Base-by-base conservation (phyloP, 2,113 vertebrate genomes). In the Macroglossus sobrinus region DNA sequence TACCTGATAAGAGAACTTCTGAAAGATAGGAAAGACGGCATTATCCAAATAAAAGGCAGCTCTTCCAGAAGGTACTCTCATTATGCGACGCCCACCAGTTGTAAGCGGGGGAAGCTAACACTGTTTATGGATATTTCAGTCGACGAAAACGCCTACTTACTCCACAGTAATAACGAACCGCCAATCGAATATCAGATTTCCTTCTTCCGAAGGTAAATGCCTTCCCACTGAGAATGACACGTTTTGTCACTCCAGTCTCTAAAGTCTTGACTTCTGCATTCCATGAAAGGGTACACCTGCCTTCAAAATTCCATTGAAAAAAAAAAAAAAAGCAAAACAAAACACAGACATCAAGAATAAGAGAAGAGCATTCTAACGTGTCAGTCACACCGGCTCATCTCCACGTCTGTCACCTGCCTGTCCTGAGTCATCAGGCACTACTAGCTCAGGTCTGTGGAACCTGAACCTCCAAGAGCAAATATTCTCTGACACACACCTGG, bases 131-230 rank as follows among this genome's bases (percentile, higher is more conserved):
- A 40, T 75, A 69, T 64, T 97, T 95, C 38, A 94, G 80, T 86
- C 84, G 57, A 55, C 26, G 38, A 94, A 97, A 97, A 79, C 47
- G 85, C 74, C 96, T 89, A 93, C 95, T 92, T 72, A 92, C 87
- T 61, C 55, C 76, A 57, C 0, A 0, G 79, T 43, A 93, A 86
- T 43, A 91, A 59, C 38, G 91, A 97, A 90, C 22, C 53, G 94
- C n/a, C 84, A 82, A 72, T 76, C 96, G 69, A 4, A 93, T 69
- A 85, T 2, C 19, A 35, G 80, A 16, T 53, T 71, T 59, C 94
- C 63, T 93, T 28, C 64, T 75, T 19, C 76, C 1, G 13, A 40
- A 84, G 85, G 94, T 0, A 85, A 84, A 85, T 43, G 89, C 55
- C 19, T 89, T 45, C 69, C 66, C 16, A 16, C 59, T 0, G 0